Percentiles rank a stretch among this genome's conserved stretches.
phyloP scores from a whole-genome alignment of 2,113 vertebrate species.

The Clinocottus analis region DNA sequence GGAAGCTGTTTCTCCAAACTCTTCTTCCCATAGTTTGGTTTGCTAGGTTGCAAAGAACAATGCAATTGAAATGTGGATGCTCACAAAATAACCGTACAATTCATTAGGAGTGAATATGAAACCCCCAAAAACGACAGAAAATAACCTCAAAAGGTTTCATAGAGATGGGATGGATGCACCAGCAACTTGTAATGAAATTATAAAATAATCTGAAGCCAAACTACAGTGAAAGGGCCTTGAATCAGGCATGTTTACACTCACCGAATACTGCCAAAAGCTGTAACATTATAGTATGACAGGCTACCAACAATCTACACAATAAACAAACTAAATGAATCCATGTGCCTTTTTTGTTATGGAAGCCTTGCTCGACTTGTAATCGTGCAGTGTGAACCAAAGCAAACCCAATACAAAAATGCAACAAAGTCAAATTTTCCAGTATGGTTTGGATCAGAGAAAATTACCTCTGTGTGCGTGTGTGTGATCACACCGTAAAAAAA shows the following conservation, averaged over 20 bases:
- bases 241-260: slow-evolving; percentile 23
- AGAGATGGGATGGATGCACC: slow-evolving; percentile 7
- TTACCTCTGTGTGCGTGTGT: slow-evolving; percentile 13
- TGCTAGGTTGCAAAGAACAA: neutral
- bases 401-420: slow-evolving; percentile 38
- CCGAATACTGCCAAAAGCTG: neutral
- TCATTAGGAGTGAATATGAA: neutral
- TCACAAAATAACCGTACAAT: neutral
- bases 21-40: slow-evolving; percentile 1
- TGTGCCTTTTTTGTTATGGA: slow-evolving; percentile 44
- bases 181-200: slow-evolving; percentile 1
- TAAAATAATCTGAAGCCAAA: neutral
- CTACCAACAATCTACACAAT: slow-evolving; percentile 37
- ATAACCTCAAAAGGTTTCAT: slow-evolving; percentile 4
- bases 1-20: neutral
- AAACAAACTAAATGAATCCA: slow-evolving; percentile 54
- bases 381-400: slow-evolving; percentile 34
- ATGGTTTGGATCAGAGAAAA: slow-evolving; percentile 34
- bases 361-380: slow-evolving; percentile 41
- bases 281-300: slow-evolving; percentile 16
- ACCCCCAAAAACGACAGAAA: neutral
- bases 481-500: slow-evolving; percentile 20
- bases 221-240: slow-evolving; percentile 1
- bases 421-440: slow-evolving; percentile 24
- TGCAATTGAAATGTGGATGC: neutral